These are phyloP conservation scores for Leucophenga montana DNA, from an alignment of 2,888 invertebrate genomes.

Conservation along the genomic window DNA sequence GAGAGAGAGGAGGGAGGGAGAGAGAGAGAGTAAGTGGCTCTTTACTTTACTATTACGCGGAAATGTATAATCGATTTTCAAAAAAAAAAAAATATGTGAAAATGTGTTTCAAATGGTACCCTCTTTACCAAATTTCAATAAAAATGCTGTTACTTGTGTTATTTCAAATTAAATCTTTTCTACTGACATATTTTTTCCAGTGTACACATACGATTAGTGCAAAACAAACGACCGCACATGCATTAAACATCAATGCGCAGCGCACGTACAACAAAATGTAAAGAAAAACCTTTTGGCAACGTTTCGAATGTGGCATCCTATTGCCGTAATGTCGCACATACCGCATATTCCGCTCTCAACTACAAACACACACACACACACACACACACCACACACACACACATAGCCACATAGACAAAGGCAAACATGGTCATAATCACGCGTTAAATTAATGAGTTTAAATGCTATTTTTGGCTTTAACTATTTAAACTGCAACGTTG, in stretches of 20 bases:
- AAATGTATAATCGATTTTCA: too few relatives aligned
- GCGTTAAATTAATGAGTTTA: conserved; percentile 71
- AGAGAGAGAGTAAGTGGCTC: too few relatives aligned
- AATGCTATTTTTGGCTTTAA: conserved; percentile 70
- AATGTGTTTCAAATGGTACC: too few relatives aligned
- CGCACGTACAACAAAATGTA: conserved; percentile 45
- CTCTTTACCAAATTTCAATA: too few relatives aligned
- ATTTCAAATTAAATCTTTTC: too few relatives aligned
- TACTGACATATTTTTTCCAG: conserved; percentile 6
- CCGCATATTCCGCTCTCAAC: neutral
- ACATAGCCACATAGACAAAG: too few relatives aligned
- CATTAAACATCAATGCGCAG: conserved; percentile 62
- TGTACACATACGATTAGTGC: conserved; percentile 37
- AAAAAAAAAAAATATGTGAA: too few relatives aligned
- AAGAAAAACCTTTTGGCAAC: conserved; percentile 61
- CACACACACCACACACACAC: neutral
- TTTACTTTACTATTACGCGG: too few relatives aligned
- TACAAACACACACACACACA: neutral
- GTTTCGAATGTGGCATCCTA: conserved; percentile 41
- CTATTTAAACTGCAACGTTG: conserved; percentile 48
- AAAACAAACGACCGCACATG: conserved; percentile 51
- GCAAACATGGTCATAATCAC: conserved; percentile 68
- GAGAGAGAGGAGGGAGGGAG: too few relatives aligned
- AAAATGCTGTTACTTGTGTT: too few relatives aligned
- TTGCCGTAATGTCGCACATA: conserved; percentile 3